Evolutionary conservation across 2,113 vertebrate genomes (phyloP), one percentile per base, ranked within the genome.

Genomic region (Bubo blakistoni): DNA sequence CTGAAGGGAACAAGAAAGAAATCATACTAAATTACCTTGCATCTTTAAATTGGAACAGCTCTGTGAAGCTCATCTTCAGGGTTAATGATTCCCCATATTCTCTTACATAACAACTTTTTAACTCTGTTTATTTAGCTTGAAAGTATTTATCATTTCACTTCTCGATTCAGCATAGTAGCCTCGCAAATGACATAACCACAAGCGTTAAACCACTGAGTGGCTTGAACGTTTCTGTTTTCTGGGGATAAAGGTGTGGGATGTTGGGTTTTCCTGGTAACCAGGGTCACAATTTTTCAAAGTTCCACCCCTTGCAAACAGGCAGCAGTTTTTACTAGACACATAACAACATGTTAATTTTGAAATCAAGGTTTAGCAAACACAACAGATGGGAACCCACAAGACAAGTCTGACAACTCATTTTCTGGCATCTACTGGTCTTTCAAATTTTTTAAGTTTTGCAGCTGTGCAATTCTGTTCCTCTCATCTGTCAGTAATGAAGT

Each of bases 321-420:
- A 91, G 36, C 38, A 67, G 63, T 59, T 94, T 92, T 78, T 19
- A 72, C 26, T 55, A 40, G 58, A 58, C 10, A 71, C 22, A 86
- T 55, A 36, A 15, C 16, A 82, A 61, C 29, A 51, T 9, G 12
- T 21, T 74, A 70, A 78, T 66, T 91, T 83, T 55, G 26, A 92
- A 96, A 92, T 57, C 44, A 86, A 91, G 42, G 59, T 83, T 94
- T 86, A 92, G 66, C 47, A 91, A 81, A 88, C 38, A 54, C 63
- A 90, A 40, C 72, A 96, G 81, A 86, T 85, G 73, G 70, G 13
- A 95, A 15, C 93, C 27, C 40, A 94, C 80, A 91, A 94, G 76
- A 86, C 30, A 61, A 86, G 86, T 52, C 77, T 92, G 70, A 72
- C 42, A 86, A 78, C 22, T 73, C 6, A 49, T 73, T 70, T 92